Conservation (phyloP, 2,888 invertebrate species). For the Caenorhabditis macrosperma region DNA sequence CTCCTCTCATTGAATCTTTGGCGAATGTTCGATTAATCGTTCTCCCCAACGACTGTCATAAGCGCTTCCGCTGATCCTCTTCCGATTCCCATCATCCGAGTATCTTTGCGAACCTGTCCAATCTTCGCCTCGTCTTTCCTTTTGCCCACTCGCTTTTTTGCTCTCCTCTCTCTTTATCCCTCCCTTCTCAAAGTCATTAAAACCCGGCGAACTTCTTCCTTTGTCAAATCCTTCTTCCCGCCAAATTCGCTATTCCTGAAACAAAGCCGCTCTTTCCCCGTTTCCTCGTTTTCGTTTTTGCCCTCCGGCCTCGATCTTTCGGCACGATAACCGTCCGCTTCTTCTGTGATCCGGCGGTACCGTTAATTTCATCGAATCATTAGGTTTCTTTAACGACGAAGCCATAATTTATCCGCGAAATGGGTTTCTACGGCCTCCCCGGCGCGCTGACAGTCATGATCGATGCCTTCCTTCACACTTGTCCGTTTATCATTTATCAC, state of each 20-base stretch:
- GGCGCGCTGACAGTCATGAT: slow-evolving; percentile 26
- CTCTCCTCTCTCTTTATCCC: slow-evolving; percentile 1
- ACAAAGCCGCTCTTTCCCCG: slow-evolving; percentile 20
- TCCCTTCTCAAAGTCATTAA: slow-evolving; percentile 8
- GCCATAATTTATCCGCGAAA: slow-evolving; percentile 56
- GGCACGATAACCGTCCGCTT: slow-evolving; percentile 37
- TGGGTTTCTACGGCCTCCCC: slow-evolving; percentile 15
- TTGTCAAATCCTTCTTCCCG: slow-evolving; percentile 13
- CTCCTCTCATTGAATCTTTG: no score
- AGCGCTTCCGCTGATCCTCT: background rate
- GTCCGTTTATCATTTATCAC: slow-evolving; percentile 51
- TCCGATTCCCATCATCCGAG: slow-evolving; percentile 29
- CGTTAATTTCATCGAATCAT: slow-evolving; percentile 46
- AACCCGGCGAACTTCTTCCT: background rate
- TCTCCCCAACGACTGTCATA: background rate
- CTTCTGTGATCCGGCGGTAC: slow-evolving; percentile 6
- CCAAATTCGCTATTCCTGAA: slow-evolving; percentile 19
- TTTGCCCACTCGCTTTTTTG: background rate
- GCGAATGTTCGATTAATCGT: background rate
- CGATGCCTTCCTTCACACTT: slow-evolving; percentile 46
- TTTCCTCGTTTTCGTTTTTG: slow-evolving; percentile 6
- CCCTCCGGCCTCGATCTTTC: slow-evolving; percentile 30
- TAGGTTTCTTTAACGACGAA: slow-evolving; percentile 37
- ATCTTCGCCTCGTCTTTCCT: background rate
- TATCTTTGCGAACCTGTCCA: slow-evolving; percentile 11